These are phyloP conservation scores for Diploptera punctata DNA, from an alignment of 2,888 invertebrate genomes.

Conservation along the genomic window DNA sequence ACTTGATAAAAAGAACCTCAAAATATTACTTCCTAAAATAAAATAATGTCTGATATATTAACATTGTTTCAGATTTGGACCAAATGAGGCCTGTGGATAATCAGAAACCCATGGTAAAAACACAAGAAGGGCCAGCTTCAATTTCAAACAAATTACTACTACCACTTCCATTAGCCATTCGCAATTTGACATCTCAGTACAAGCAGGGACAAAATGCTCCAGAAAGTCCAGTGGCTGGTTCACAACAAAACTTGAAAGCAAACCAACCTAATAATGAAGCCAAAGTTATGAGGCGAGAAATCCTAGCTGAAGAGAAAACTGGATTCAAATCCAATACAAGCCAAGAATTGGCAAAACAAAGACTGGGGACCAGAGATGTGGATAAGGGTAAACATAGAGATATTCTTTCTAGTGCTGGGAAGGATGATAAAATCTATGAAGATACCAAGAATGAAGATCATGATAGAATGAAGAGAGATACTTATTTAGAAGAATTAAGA, in stretches of 20 bases:
- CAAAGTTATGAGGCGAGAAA: slow-evolving; percentile 44
- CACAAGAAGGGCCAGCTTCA: background rate
- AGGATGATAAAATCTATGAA: background rate
- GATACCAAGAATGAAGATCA: slow-evolving; percentile 4
- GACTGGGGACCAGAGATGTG: background rate
- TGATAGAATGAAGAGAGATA: slow-evolving; percentile 41
- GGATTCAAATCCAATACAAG: background rate
- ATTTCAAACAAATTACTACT: background rate
- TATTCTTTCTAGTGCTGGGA: background rate
- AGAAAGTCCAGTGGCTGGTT: background rate
- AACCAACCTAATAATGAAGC: slow-evolving; percentile 27
- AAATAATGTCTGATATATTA: too few species aligned
- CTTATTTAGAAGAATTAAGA: slow-evolving; percentile 42
- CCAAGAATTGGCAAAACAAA: background rate
- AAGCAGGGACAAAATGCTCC: background rate
- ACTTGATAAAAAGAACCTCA: too few species aligned
- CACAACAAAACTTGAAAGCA: background rate
- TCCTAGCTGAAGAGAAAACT: slow-evolving; percentile 38
- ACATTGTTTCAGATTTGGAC: too few species aligned
- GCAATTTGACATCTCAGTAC: background rate
- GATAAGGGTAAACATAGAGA: background rate
- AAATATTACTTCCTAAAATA: too few species aligned
- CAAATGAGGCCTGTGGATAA: too few species aligned
- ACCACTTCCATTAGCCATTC: slow-evolving; percentile 8
- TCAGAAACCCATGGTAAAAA: background rate